Conservation (phyloP, 1,140 invertebrate species). For the Achatina immaculata region DNA sequence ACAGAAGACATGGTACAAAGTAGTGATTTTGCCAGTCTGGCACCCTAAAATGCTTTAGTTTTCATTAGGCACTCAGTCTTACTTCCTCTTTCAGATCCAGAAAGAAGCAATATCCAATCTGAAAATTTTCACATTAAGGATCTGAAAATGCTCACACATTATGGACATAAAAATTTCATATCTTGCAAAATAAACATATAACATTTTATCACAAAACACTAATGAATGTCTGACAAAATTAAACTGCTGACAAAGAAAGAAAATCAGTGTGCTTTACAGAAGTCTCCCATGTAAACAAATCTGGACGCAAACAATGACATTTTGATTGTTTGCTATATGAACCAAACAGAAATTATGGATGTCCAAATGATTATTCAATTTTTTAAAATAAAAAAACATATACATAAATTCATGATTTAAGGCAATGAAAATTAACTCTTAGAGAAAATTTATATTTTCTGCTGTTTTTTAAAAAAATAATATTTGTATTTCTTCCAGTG, state of each 20-base stretch:
- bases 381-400: background rate
- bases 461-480: conserved; percentile 4
- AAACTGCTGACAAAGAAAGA: too few species aligned
- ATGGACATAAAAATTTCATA: too few species aligned
- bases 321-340: too few species aligned
- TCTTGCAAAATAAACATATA: background rate
- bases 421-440: background rate
- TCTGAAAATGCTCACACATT: background rate
- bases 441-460: background rate
- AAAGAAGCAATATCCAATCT: conserved; percentile 7
- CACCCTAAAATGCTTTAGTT: conserved; percentile 8
- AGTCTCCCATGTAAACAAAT: too few species aligned
- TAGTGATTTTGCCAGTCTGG: background rate
- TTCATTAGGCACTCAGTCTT: background rate
- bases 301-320: too few species aligned
- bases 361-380: background rate
- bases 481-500: background rate
- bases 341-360: too few species aligned
- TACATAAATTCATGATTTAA: background rate
- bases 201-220: background rate
- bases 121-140: background rate
- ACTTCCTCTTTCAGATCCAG: conserved; percentile 9
- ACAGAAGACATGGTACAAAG: background rate
- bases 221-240: too few species aligned
- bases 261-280: too few species aligned